Evolutionary conservation across 2,888 invertebrate genomes (phyloP).

Genomic region (Andrena minutula): DNA sequence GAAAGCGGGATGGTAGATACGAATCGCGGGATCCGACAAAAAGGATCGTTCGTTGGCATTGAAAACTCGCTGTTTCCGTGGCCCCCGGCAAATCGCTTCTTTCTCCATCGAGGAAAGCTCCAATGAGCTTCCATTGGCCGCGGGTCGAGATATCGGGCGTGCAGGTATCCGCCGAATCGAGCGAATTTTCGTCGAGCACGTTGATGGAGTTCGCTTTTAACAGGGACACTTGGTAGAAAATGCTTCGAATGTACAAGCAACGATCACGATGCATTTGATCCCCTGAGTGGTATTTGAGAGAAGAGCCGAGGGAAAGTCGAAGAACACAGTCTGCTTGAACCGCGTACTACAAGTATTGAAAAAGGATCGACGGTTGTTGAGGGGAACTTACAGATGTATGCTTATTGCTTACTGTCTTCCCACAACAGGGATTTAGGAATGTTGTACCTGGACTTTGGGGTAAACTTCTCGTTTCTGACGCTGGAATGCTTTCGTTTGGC

Average conservation of each 20-base stretch:
- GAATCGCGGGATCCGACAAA: constrained; percentile 53
- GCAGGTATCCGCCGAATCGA: constrained; percentile 11
- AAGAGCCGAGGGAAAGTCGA: background rate
- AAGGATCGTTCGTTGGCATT: constrained; percentile 65
- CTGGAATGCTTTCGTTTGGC: too few species aligned
- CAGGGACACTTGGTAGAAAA: background rate
- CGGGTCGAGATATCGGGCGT: constrained; percentile 33
- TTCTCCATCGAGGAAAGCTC: constrained; percentile 30
- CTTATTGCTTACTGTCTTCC: too few species aligned
- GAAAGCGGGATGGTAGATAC: constrained; percentile 29
- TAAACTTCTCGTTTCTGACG: too few species aligned
- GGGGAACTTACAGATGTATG: background rate
- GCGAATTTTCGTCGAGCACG: background rate
- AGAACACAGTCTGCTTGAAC: background rate
- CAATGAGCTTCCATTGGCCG: constrained; percentile 44
- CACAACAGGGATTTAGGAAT: too few species aligned
- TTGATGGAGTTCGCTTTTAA: constrained; percentile 1
- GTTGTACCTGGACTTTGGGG: too few species aligned
- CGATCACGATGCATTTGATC: background rate
- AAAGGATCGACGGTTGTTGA: background rate
- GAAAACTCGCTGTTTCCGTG: constrained; percentile 63
- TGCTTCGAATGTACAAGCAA: constrained; percentile 2
- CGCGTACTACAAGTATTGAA: background rate
- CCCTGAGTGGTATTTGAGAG: background rate
- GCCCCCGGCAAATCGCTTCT: constrained; percentile 58